Evolutionary conservation across 2,888 invertebrate species (phyloP).

Genomic region (Melieria picta): DNA sequence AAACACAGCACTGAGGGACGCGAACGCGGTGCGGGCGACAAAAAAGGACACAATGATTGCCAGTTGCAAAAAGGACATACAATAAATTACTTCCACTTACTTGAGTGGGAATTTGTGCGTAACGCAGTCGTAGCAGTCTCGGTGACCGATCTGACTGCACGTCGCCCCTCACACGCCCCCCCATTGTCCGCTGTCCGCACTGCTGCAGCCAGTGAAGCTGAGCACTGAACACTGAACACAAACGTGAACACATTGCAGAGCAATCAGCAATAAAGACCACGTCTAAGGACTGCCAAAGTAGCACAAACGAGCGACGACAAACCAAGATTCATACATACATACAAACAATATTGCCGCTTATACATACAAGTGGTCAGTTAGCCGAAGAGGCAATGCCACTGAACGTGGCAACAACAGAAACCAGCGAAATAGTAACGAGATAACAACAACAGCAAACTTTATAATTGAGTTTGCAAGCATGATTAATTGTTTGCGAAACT

Average conservation of each 20-base stretch:
- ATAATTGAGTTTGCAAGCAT: conserved; percentile 52
- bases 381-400: neutral
- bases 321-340: conserved; percentile 1
- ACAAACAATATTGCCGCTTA: neutral
- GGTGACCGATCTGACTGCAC: conserved; percentile 21
- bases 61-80: conserved; percentile 38
- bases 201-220: conserved; percentile 6
- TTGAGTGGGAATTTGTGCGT: conserved; percentile 61
- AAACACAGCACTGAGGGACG: conserved; percentile 2
- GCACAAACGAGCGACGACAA: conserved; percentile 1
- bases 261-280: conserved; percentile 16
- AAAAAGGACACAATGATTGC: conserved; percentile 24
- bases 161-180: neutral
- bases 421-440: neutral
- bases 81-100: conserved; percentile 62
- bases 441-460: conserved; percentile 14
- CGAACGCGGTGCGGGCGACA: neutral
- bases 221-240: neutral
- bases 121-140: conserved; percentile 50
- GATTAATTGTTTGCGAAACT: conserved; percentile 52
- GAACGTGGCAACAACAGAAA: neutral
- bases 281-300: conserved; percentile 10
- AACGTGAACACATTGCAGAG: conserved; percentile 14
- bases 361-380: conserved; percentile 13
- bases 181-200: neutral